A percentile compares a stretch with the other conserved stretches of the same genome.
Evolutionary conservation across 1,140 invertebrate genomes (phyloP).

Genomic region (Lutraria rhynchaena): DNA sequence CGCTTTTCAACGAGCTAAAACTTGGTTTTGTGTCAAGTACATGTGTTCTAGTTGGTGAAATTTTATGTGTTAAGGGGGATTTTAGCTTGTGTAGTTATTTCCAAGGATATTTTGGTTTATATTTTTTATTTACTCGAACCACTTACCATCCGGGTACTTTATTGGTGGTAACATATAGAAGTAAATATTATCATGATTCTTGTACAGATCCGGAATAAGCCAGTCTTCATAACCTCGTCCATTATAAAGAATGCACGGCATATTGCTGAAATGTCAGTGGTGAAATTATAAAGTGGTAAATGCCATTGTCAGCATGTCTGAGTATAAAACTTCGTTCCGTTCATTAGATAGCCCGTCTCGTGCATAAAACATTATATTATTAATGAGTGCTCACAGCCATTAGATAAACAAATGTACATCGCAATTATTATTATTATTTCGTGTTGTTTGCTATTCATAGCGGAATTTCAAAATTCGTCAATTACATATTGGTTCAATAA

Average conservation of each 20-base stretch:
- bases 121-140: neutral
- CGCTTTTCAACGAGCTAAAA: too few relatives aligned
- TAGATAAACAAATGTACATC: too few relatives aligned
- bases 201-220: neutral
- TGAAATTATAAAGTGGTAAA: neutral
- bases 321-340: neutral
- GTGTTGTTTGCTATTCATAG: too few relatives aligned
- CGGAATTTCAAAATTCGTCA: too few relatives aligned
- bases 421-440: too few relatives aligned
- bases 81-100: neutral
- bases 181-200: neutral
- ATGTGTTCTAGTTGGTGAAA: neutral
- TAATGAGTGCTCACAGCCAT: too few relatives aligned
- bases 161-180: slow-evolving; percentile 53
- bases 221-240: neutral
- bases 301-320: neutral
- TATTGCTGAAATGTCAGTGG: slow-evolving; percentile 21
- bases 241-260: slow-evolving; percentile 42
- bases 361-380: neutral
- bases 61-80: neutral
- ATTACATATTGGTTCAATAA: too few relatives aligned
- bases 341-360: neutral
- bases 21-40: too few relatives aligned
- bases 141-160: slow-evolving; percentile 46
- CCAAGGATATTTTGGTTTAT: too few relatives aligned